Base-by-base conservation (phyloP, 2,797 vertebrate species). In the Pantherophis vulpinus region DNA sequence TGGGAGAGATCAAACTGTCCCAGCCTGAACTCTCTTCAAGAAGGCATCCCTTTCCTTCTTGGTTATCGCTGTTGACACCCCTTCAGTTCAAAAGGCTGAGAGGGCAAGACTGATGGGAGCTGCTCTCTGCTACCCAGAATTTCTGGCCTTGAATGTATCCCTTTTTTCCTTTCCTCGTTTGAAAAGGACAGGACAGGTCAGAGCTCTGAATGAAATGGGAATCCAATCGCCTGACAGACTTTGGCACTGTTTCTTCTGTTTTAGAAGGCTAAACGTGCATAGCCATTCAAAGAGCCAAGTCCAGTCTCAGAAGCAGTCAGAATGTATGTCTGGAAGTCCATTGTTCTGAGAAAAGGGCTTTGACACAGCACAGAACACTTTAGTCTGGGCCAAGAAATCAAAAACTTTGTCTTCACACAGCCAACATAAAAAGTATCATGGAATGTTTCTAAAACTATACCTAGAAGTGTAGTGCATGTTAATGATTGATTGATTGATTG, bases 1-100 rank as follows among this genome's bases (percentile, higher is more conserved):
- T 97, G 94, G 94, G 94, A 97, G 96, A 96, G 96, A 97, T 96
- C 97, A 96, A 96, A 96, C 96, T 96, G 94, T 96, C 96, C 95
- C 87, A 91, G 93, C n/a, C 79, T 79, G 95, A 96, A 97, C 93
- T 94, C 96, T 97, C 89, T 0, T 2, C 11, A 93, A 95, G 94
- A 94, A 95, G 93, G 92, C 96, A 74, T 95, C 92, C 97, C 94
- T 90, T 25, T 94, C 92, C n/a, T 87, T 95, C 94, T 90, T 94
- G 91, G 94, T 95, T 94, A 95, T 96, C 47, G 8, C 93, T 91
- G 94, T 94, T 97, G 96, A 97, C 96, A 95, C 86, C 63, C 92
- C 92, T 89, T 94, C 29, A 0, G 47, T 92, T 92, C 94, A 92
- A 96, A 94, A 95, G 87, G 94, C 63, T 42, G n/a, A 66, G 74